These are phyloP conservation scores for Trematocara unimaculatum DNA, from an alignment of 2,113 vertebrate species.

Conservation along the genomic window DNA sequence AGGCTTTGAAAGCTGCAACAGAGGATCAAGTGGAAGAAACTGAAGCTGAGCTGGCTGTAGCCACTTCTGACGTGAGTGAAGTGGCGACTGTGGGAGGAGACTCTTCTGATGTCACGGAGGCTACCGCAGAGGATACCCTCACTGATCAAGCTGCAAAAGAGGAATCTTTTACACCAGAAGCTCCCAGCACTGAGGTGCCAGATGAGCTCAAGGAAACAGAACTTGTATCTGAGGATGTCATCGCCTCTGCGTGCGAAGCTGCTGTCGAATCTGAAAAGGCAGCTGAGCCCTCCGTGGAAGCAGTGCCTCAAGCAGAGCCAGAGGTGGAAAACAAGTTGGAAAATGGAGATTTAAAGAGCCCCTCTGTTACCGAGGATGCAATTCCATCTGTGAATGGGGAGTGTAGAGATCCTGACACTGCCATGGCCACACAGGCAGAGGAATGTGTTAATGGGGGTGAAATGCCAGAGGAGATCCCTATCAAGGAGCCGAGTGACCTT, in stretches of 20 bases:
- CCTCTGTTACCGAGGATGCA: slow-evolving; percentile 15
- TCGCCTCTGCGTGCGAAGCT: slow-evolving; percentile 41
- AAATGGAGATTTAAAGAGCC: slow-evolving; percentile 62
- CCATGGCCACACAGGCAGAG: slow-evolving; percentile 16
- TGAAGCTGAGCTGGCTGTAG: slow-evolving; percentile 3
- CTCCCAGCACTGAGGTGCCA: not conserved
- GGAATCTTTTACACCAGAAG: not conserved
- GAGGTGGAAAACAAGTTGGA: slow-evolving; percentile 52
- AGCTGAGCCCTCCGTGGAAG: not conserved
- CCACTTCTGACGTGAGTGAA: not conserved
- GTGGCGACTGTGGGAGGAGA: not conserved
- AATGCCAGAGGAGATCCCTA: slow-evolving; percentile 41
- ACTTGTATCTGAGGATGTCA: slow-evolving; percentile 61
- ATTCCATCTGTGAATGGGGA: slow-evolving; percentile 57
- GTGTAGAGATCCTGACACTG: not conserved
- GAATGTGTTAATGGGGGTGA: slow-evolving; percentile 64
- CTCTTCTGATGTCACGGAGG: not conserved
- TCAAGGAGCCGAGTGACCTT: slow-evolving; percentile 60
- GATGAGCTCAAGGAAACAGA: slow-evolving; percentile 33
- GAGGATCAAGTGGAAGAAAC: slow-evolving; percentile 12
- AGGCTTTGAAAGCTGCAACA: not conserved
- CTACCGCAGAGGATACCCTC: not conserved
- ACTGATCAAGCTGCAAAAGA: not conserved
- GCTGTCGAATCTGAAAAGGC: slow-evolving; percentile 15
- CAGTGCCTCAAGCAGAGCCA: slow-evolving; percentile 1